Evolutionary conservation across 2,797 vertebrate genomes (phyloP).

Genomic region (Channallabes apus): DNA sequence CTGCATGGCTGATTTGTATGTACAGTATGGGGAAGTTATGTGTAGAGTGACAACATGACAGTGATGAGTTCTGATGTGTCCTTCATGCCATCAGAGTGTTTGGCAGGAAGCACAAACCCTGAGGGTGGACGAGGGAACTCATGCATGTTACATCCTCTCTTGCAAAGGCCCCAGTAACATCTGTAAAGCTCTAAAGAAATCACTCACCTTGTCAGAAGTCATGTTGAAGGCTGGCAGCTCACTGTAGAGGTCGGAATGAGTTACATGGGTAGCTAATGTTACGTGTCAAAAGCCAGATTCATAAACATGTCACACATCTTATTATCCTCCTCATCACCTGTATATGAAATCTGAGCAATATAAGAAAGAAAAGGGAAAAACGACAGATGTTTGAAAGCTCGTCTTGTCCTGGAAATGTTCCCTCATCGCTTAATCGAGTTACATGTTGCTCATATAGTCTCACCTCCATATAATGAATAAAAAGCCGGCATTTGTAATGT

Average conservation of each 20-base stretch:
- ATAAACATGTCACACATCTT: background rate
- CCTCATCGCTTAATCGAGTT: background rate
- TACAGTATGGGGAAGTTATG: background rate
- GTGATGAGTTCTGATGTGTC: slow-evolving; percentile 4
- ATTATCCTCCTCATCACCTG: background rate
- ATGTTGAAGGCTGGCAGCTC: background rate
- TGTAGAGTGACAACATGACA: background rate
- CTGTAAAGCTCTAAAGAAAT: slow-evolving; percentile 12
- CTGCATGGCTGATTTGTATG: background rate
- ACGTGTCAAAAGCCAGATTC: background rate
- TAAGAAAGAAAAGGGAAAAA: background rate
- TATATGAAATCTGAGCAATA: background rate
- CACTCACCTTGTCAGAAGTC: slow-evolving; percentile 7
- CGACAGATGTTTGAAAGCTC: background rate
- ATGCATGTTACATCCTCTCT: background rate
- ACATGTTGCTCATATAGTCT: background rate
- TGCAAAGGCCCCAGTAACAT: background rate
- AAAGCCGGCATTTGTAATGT: background rate
- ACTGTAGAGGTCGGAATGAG: background rate
- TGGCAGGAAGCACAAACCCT: background rate
- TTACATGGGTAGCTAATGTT: too few relatives aligned
- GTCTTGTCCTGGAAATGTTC: background rate
- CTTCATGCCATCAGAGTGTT: background rate
- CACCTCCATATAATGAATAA: background rate
- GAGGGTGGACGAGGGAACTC: background rate